Conservation (phyloP, 2,797 vertebrate genomes). For the Ciconia nigra region DNA sequence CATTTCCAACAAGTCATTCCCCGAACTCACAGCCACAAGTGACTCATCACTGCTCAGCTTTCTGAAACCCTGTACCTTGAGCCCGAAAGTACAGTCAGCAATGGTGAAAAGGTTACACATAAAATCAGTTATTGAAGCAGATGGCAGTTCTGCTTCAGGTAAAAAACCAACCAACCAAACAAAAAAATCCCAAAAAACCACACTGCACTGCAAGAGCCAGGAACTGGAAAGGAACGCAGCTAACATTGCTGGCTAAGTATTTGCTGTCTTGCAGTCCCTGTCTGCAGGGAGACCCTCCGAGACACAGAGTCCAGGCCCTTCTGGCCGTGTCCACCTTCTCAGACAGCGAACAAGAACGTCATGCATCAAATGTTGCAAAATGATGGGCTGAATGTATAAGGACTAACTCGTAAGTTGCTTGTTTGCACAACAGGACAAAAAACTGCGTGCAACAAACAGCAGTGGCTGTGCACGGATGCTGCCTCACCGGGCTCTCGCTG, state of each 20-base stretch:
- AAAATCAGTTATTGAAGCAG: neutral
- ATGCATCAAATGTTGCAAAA: neutral
- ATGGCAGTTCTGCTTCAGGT: neutral
- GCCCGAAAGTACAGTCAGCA: fast-evolving
- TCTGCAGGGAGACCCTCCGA: neutral
- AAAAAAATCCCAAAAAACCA: neutral
- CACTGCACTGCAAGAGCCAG: neutral
- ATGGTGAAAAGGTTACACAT: neutral
- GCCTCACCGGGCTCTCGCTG: neutral
- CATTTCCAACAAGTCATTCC: neutral
- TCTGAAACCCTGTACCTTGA: neutral
- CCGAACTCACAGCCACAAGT: neutral
- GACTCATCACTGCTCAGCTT: neutral
- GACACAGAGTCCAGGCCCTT: neutral
- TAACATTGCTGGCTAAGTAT: neutral
- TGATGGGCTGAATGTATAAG: neutral
- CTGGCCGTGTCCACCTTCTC: neutral
- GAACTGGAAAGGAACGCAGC: neutral
- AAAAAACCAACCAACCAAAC: neutral
- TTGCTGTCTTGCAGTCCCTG: neutral
- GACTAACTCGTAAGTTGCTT: neutral
- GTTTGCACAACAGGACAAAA: neutral
- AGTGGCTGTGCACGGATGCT: neutral
- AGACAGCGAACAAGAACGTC: neutral
- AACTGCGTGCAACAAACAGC: neutral